A percentile compares a stretch with the other conserved stretches of the same genome.
Conservation (phyloP, 2,113 vertebrate species). For the Hippopotamus amphibius region DNA sequence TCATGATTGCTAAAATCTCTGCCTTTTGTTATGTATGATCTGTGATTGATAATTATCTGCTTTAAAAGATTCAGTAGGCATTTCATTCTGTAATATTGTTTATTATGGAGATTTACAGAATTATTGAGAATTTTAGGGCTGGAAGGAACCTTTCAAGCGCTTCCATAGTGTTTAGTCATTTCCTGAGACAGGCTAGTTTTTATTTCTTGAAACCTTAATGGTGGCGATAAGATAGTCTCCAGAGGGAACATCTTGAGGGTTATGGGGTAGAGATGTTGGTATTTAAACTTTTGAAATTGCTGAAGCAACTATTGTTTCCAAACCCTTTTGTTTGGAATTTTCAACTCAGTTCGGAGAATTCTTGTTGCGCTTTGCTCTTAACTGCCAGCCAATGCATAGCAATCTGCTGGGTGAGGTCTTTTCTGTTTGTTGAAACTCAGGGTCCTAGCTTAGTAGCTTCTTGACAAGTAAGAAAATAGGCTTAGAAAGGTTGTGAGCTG, state of each 20-base stretch:
- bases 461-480: background rate
- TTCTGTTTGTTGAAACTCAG: background rate
- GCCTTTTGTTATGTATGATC: background rate
- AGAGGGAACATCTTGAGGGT: background rate
- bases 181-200: slow-evolving; percentile 32
- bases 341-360: slow-evolving; percentile 3
- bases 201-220: background rate
- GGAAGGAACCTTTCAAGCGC: slow-evolving; percentile 5
- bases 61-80: background rate
- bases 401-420: background rate
- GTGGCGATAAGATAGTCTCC: background rate
- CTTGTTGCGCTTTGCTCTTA: background rate
- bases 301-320: background rate
- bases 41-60: background rate
- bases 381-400: background rate
- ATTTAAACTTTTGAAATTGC: background rate
- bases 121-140: slow-evolving; percentile 15
- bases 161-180: background rate
- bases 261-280: background rate
- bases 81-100: slow-evolving; percentile 12
- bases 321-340: background rate
- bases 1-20: slow-evolving; percentile 26
- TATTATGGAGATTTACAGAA: slow-evolving; percentile 42
- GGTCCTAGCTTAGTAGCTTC: background rate
- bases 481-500: background rate